Conservation (phyloP, 2,888 invertebrate genomes). For the Noctua janthina region DNA sequence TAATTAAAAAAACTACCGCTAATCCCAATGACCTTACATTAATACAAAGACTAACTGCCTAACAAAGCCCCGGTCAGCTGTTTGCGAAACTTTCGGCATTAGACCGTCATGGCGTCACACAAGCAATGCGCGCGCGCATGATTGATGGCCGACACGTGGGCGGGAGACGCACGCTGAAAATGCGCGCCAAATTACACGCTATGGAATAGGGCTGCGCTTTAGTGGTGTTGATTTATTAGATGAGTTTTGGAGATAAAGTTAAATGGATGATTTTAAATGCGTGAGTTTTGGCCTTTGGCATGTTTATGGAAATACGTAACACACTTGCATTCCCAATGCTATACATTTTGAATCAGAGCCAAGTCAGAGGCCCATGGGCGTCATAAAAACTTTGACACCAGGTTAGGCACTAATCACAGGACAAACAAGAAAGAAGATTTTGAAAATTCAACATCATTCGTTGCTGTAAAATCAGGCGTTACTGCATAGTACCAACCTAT, state of each 20-base stretch:
- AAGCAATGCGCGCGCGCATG: slow-evolving; percentile 79
- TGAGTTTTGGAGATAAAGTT: slow-evolving; percentile 3
- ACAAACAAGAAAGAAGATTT: neutral
- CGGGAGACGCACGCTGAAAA: slow-evolving; percentile 82
- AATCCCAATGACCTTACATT: slow-evolving; percentile 67
- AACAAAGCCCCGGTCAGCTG: slow-evolving; percentile 78
- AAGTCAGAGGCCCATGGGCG: too few species aligned
- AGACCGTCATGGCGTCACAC: slow-evolving; percentile 80
- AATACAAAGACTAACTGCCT: slow-evolving; percentile 67
- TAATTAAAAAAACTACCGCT: slow-evolving; percentile 34
- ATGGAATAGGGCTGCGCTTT: slow-evolving; percentile 66
- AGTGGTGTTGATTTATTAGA: slow-evolving; percentile 53
- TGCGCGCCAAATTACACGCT: slow-evolving; percentile 83
- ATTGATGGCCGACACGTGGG: slow-evolving; percentile 85
- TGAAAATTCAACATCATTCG: neutral
- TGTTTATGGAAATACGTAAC: neutral
- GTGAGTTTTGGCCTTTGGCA: neutral
- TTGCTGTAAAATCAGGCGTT: neutral
- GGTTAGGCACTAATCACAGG: too few species aligned
- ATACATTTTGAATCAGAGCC: too few species aligned
- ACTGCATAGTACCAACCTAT: too few species aligned
- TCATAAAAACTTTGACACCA: too few species aligned
- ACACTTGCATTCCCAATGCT: neutral
- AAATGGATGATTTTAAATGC: neutral
- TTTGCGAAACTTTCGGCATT: slow-evolving; percentile 83